Evolutionary conservation across 2,888 invertebrate species (phyloP).

Genomic region (Aphodius sticticus): DNA sequence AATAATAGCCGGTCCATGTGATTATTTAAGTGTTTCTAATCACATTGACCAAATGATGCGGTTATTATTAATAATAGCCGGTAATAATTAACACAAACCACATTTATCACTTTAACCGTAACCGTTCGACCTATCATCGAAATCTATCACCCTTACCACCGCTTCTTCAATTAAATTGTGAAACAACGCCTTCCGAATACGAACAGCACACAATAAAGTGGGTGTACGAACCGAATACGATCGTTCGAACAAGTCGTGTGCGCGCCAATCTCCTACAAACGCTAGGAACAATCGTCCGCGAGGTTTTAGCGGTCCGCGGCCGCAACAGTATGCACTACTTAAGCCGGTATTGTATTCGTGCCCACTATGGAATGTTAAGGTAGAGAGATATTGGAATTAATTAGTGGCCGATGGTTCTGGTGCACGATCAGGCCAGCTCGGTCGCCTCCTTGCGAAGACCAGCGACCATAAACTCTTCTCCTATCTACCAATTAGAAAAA

Average conservation of each 20-base stretch:
- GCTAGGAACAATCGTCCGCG: background rate
- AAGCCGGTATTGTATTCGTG: slow-evolving; percentile 4
- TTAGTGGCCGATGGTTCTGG: slow-evolving; percentile 4
- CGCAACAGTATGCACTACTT: background rate
- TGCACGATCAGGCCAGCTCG: background rate
- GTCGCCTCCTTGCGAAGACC: background rate
- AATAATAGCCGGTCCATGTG: too few species aligned
- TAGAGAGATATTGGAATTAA: background rate
- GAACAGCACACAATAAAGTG: background rate
- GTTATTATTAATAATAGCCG: too few species aligned
- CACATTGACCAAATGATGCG: too few species aligned
- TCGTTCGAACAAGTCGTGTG: background rate
- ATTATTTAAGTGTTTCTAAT: too few species aligned
- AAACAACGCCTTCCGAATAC: too few species aligned
- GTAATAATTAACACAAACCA: too few species aligned
- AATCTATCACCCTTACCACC: too few species aligned
- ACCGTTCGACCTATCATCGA: too few species aligned
- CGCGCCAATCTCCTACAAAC: background rate
- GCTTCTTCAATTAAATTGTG: too few species aligned
- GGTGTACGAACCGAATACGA: background rate
- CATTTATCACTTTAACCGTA: too few species aligned
- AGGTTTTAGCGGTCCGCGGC: background rate
- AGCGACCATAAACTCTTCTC: background rate
- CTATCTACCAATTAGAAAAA: slow-evolving; percentile 4
- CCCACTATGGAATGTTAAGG: background rate